These are phyloP conservation scores for Dendrolimus kikuchii DNA, from an alignment of 1,140 invertebrate species.

Conservation along the genomic window DNA sequence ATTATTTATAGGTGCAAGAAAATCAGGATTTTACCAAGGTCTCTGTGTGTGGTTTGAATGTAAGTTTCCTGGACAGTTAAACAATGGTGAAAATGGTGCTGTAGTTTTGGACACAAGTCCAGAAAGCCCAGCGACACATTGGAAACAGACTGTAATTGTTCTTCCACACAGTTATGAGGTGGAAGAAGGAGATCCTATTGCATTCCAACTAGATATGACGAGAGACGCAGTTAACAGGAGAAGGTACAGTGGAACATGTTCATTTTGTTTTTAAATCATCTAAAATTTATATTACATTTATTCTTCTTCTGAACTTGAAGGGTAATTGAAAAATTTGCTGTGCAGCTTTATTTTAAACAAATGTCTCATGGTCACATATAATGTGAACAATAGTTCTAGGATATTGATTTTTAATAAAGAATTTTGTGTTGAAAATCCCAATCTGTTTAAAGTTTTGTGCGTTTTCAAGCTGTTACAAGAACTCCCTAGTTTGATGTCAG, in stretches of 20 bases:
- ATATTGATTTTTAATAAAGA: no score
- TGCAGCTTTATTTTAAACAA: no score
- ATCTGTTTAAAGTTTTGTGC: no score
- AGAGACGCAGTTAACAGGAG: constrained; percentile 47
- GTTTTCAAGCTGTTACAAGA: no score
- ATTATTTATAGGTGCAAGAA: constrained; percentile 58
- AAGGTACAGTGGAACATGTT: constrained; percentile 27
- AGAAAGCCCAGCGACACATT: constrained; percentile 86
- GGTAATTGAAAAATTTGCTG: no score
- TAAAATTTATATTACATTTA: no score
- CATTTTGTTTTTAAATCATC: no score
- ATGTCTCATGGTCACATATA: no score
- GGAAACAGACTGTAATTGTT: constrained; percentile 97
- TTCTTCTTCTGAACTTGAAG: no score
- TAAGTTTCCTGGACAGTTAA: constrained; percentile 65
- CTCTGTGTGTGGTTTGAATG: constrained; percentile 80
- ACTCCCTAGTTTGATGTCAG: no score
- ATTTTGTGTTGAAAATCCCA: no score
- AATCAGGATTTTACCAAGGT: constrained; percentile 80
- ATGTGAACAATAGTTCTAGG: no score
- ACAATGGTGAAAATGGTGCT: constrained; percentile 22
- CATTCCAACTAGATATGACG: constrained; percentile 77
- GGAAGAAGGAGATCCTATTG: constrained; percentile 76
- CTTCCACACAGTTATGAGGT: constrained; percentile 72
- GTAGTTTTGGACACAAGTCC: constrained; percentile 85